A percentile compares a stretch with the other conserved stretches of the same genome.
These are phyloP conservation scores for Butastur rufipennis DNA, from an alignment of 2,113 vertebrate genomes.

Conservation along the genomic window DNA sequence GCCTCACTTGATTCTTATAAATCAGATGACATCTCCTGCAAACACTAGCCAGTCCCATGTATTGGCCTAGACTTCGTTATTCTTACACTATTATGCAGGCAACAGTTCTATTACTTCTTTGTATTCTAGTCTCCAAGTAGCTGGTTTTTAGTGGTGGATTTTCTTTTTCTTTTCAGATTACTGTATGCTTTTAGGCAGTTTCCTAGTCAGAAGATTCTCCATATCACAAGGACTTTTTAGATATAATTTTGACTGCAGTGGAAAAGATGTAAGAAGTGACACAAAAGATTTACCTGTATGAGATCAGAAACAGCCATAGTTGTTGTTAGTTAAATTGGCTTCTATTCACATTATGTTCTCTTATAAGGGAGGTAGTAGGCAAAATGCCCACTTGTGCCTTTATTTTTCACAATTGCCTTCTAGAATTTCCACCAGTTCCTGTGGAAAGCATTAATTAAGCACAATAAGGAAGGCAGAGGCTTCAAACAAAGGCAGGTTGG, in stretches of 20 bases:
- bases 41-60: neutral
- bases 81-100: neutral
- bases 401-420: neutral
- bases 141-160: rapidly evolving
- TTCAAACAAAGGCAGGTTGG: neutral
- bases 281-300: neutral
- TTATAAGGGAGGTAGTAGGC: neutral
- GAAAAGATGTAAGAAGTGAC: neutral
- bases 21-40: neutral
- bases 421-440: neutral
- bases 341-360: neutral
- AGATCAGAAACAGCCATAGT: neutral
- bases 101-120: neutral
- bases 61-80: neutral
- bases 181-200: neutral
- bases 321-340: neutral
- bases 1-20: neutral
- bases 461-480: neutral
- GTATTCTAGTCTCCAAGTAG: neutral
- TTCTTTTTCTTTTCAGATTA: neutral
- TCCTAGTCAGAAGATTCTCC: neutral
- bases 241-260: neutral
- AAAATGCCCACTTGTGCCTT: neutral
- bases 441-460: neutral
- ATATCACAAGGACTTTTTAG: neutral